Conservation (phyloP, 2,113 vertebrate species). For the Phalacrocorax pelagicus region DNA sequence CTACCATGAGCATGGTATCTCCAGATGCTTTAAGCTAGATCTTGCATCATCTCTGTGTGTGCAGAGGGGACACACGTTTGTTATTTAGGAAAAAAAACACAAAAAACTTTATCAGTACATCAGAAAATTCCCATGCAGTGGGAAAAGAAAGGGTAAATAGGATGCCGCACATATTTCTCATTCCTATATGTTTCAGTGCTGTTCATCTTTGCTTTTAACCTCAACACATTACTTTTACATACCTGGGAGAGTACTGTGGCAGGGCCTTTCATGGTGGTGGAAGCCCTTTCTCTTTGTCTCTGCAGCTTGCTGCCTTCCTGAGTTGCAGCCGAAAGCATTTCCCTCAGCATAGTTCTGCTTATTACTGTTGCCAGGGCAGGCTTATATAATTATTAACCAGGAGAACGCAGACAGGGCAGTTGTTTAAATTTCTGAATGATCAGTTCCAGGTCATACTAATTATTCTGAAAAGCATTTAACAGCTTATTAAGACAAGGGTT, state of each 20-base stretch:
- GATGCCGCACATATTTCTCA: background rate
- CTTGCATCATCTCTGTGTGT: background rate
- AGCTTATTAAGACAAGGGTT: slow-evolving; percentile 52
- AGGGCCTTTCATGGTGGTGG: background rate
- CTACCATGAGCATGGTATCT: background rate
- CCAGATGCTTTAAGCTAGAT: background rate
- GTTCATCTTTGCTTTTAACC: background rate
- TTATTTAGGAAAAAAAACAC: background rate
- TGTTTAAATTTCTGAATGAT: slow-evolving; percentile 39
- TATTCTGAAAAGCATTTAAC: slow-evolving; percentile 43
- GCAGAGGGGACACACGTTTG: background rate
- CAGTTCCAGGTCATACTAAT: slow-evolving; percentile 37
- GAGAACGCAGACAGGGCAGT: background rate
- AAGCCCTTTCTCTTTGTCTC: background rate
- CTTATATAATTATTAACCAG: slow-evolving; percentile 4
- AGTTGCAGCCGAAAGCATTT: background rate
- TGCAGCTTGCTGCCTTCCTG: background rate
- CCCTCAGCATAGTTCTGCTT: background rate
- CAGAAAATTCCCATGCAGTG: background rate
- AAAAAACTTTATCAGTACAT: background rate
- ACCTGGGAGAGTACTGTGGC: background rate
- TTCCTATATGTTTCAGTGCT: background rate
- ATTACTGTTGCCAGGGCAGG: background rate
- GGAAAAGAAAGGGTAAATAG: background rate
- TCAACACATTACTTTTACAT: background rate